A percentile compares a stretch with the other conserved stretches of the same genome.
phyloP scores from a whole-genome alignment of 92 coral and sea anemone species.

The Scolanthus callimorphus region DNA sequence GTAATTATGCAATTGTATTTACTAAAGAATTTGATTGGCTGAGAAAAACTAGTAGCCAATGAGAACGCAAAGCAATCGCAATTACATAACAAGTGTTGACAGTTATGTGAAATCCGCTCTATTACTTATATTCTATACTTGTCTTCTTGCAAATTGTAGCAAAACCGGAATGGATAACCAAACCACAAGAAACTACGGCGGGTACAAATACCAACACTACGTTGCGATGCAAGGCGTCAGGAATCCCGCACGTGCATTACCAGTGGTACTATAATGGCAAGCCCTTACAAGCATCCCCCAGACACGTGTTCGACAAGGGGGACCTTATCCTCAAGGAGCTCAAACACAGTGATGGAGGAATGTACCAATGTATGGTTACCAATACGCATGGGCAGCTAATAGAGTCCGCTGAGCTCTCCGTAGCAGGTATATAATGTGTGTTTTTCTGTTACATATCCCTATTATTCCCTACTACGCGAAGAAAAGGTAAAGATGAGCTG shows the following conservation, averaged over 20 bases:
- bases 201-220: slow-evolving; percentile 65
- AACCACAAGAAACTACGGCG: slow-evolving; percentile 65
- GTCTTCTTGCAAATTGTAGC: slow-evolving; percentile 31
- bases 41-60: too few species aligned
- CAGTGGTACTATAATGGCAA: slow-evolving; percentile 75
- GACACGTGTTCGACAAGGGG: slow-evolving; percentile 44
- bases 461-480: too few species aligned
- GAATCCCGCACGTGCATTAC: slow-evolving; percentile 67
- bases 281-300: slow-evolving; percentile 38
- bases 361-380: slow-evolving; percentile 83
- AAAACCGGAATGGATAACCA: slow-evolving; percentile 78
- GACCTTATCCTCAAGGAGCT: slow-evolving; percentile 58
- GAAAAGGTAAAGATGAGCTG: too few species aligned
- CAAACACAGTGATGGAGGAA: slow-evolving; percentile 55
- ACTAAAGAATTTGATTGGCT: too few species aligned
- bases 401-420: slow-evolving; percentile 62
- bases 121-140: too few species aligned
- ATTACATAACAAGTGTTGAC: too few species aligned
- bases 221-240: slow-evolving; percentile 66
- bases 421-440: slow-evolving; percentile 60
- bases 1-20: too few species aligned
- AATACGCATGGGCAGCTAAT: slow-evolving; percentile 71
- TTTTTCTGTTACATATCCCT: too few species aligned
- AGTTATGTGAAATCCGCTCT: too few species aligned
- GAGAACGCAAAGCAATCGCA: too few species aligned